Evolutionary conservation across 2,888 invertebrate species (phyloP), one percentile per base, ranked within the genome.

Genomic region (Andrena marginata): DNA sequence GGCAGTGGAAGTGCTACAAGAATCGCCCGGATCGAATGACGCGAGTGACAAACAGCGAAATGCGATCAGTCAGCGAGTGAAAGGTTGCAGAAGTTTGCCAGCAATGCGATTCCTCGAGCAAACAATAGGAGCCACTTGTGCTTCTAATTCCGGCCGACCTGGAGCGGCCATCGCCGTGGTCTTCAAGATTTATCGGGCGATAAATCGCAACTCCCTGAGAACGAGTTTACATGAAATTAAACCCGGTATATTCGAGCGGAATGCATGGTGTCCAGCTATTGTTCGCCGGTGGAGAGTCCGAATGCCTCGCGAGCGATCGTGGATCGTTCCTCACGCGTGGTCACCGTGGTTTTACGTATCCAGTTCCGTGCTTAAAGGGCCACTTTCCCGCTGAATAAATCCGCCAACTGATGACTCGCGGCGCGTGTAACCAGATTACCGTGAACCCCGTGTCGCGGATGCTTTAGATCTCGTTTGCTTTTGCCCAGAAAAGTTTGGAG

Each of bases 161-260:
- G 60, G 49, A 68, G 71, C 51, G 42, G 51, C 42, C 63, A 29
- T 10, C 16, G 10, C 42, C 62, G 35, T 8, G 60, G 62, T 64
- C 65, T 62, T 54, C 59, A 33, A 63, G 70, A 74, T 62, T 73
- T 80, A 60, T 64, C 65, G 77, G 16, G n/a, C 65, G 60, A 71
- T 80, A 75, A 80, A 48, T 64, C 69, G 54, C 31, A 5, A 49
- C 77, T 49, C 35, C 13, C 29, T 69, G 63, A 33, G 54, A 70
- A 79, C 65, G 70, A 76, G 62, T 76, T 76, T 63, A 54, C 76
- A 70, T 76, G 76, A 67, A 67, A 67, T 77, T 75, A 77, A 65
- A 77, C 29, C 49, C 42, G 35, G 49, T 49, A 62, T 62, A 71
- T 73, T 65, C 73, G 35, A 56, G 64, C 10, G 62, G 75, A 75